Evolutionary conservation across 2,113 vertebrate genomes (phyloP).

Genomic region (Saguinus imperator): DNA sequence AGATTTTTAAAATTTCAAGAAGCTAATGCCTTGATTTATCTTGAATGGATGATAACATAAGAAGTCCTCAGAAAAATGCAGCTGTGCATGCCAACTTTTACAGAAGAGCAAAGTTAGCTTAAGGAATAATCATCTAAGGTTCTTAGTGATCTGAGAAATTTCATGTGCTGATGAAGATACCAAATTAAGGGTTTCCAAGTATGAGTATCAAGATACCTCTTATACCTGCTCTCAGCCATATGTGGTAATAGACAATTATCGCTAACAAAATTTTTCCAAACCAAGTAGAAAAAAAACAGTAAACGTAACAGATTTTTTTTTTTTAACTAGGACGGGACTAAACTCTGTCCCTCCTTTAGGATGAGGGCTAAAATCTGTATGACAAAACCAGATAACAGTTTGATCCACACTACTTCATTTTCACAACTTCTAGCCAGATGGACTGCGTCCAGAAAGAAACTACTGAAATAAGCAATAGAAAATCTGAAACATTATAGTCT

Average conservation of each 20-base stretch:
- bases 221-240: constrained; percentile 94
- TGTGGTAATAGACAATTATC: constrained; percentile 93
- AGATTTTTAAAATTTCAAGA: neutral
- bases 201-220: constrained; percentile 93
- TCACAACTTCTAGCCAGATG: neutral
- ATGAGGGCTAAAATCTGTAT: constrained; percentile 92
- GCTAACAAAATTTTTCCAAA: constrained; percentile 94
- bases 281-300: constrained; percentile 95
- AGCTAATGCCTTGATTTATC: constrained; percentile 67
- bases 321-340: too few relatives aligned
- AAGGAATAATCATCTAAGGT: constrained; percentile 91
- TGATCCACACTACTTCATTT: neutral
- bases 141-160: constrained; percentile 93
- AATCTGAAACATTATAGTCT: neutral
- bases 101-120: constrained; percentile 88
- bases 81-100: constrained; percentile 86
- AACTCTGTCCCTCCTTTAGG: constrained; percentile 80
- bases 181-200: constrained; percentile 91
- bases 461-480: neutral
- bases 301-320: constrained; percentile 91
- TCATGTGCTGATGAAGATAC: constrained; percentile 92
- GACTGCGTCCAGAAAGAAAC: neutral
- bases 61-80: constrained; percentile 83
- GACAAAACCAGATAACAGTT: neutral
- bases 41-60: constrained; percentile 82